Percentiles rank a stretch among this genome's conserved stretches.
phyloP scores from a whole-genome alignment of 2,113 vertebrate species.

The Pluvialis apricaria region DNA sequence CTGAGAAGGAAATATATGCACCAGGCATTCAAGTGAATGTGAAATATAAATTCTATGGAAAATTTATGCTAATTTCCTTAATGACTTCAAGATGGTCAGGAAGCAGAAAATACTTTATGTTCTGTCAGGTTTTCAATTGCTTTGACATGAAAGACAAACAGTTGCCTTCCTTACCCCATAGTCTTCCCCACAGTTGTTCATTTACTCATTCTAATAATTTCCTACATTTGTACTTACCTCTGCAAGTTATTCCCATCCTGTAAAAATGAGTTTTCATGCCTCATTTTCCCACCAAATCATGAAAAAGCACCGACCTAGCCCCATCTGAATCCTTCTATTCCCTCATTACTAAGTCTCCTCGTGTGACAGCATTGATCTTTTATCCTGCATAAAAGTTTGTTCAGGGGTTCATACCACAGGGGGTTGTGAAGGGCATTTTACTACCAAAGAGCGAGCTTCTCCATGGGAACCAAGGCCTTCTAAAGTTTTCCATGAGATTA shows the following conservation, averaged over 20 bases:
- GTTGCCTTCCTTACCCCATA: not conserved
- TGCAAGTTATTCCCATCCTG: not conserved
- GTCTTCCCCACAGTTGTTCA: not conserved
- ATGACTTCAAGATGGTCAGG: constrained; percentile 1
- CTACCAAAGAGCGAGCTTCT: not conserved
- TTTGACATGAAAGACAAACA: not conserved
- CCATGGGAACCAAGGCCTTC: not conserved
- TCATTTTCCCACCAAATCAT: not conserved
- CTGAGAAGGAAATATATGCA: not conserved
- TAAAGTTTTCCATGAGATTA: not conserved
- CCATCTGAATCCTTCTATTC: not conserved
- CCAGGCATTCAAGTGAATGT: not conserved
- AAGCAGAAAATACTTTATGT: not conserved
- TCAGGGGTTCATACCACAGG: not conserved
- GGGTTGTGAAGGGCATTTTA: not conserved
- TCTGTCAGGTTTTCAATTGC: not conserved
- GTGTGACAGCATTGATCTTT: not conserved
- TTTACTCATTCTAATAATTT: not conserved
- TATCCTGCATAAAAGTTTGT: not conserved
- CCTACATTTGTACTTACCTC: not conserved
- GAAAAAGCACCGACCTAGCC: not conserved
- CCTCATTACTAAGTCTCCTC: not conserved
- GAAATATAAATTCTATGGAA: not conserved
- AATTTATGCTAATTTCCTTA: constrained; percentile 4
- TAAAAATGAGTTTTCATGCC: not conserved